A percentile compares a stretch with the other conserved stretches of the same genome.
phyloP scores from a whole-genome alignment of 1,140 invertebrate genomes.

The Cardiocondyla obscurior region DNA sequence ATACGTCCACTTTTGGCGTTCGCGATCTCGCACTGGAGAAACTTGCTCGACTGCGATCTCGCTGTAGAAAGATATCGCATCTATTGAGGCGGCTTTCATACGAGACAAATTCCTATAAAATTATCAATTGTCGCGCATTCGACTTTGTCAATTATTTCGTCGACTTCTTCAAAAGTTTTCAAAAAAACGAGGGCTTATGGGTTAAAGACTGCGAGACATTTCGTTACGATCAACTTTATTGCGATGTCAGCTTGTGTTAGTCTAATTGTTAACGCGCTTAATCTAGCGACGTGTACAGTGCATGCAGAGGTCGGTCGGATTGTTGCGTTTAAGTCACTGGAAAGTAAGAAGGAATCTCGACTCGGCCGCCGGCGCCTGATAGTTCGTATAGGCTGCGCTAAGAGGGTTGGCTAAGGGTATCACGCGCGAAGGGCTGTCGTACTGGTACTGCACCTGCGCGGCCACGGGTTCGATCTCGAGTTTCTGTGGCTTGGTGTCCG shows the following conservation, averaged over 20 bases:
- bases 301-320: neutral
- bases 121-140: neutral
- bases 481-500: conserved; percentile 62
- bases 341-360: conserved; percentile 77
- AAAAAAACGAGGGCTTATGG: no score
- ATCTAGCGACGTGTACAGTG: conserved; percentile 29
- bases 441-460: conserved; percentile 76
- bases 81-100: conserved; percentile 3
- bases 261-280: neutral
- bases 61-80: conserved; percentile 25
- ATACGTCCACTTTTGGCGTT: conserved; percentile 20
- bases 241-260: conserved; percentile 24
- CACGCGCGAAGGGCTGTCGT: conserved; percentile 71
- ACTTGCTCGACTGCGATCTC: conserved; percentile 40
- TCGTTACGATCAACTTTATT: conserved; percentile 49
- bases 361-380: conserved; percentile 71
- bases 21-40: conserved; percentile 47
- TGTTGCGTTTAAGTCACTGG: neutral
- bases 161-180: neutral
- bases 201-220: neutral
- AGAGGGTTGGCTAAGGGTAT: conserved; percentile 67
- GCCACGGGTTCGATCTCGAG: conserved; percentile 75
- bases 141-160: no score
- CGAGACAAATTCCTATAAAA: neutral
- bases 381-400: conserved; percentile 74